Base-by-base conservation (phyloP, 37 sponge, comb jelly and placozoan genomes). In the Ephydatia muelleri region DNA sequence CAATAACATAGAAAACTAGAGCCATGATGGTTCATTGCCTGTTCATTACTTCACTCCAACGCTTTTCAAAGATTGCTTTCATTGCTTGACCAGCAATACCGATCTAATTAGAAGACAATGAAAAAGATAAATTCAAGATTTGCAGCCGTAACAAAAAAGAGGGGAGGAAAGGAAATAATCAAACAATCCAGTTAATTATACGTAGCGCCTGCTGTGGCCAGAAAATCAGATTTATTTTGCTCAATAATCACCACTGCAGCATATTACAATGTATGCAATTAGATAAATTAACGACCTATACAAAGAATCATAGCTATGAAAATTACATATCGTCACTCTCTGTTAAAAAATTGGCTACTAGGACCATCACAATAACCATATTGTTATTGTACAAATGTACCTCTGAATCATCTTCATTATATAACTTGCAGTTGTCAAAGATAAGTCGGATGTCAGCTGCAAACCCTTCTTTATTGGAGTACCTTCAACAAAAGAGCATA, bases 341-440 rank as follows among this genome's bases (percentile, higher is more conserved):
- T n/a, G n/a, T n/a, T n/a, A n/a, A n/a, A n/a, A n/a, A n/a, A n/a
- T n/a, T n/a, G n/a, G n/a, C n/a, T n/a, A n/a, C n/a, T n/a, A n/a
- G n/a, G n/a, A n/a, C n/a, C n/a, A n/a, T n/a, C n/a, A 43, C 4
- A 43, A 11, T 43, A 43, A 43, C 47, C 47, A 4, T 78, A 3
- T 79, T 5, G 33, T 26, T 2, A 81, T 0, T 25, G 3, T 9
- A 12, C 13, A 19, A 70, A 40, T 82, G 13, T 47, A 97, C 97
- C 89, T 94, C 91, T 26, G 95, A 94, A 33, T 92, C 82, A 65
- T 97, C 97, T 68, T 97, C 97, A 82, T 97, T 97, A 83, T 92
- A 97, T 36, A 73, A 87, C 30, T 75, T 31, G 86, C 97, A 97
- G 85, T 97, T 97, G 48, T 82, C 82, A 49, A 97, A 97, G 23